Percentiles rank a stretch among this genome's conserved stretches.
Evolutionary conservation across 2,113 vertebrate genomes (phyloP).

Genomic region (Takifugu bimaculatus): DNA sequence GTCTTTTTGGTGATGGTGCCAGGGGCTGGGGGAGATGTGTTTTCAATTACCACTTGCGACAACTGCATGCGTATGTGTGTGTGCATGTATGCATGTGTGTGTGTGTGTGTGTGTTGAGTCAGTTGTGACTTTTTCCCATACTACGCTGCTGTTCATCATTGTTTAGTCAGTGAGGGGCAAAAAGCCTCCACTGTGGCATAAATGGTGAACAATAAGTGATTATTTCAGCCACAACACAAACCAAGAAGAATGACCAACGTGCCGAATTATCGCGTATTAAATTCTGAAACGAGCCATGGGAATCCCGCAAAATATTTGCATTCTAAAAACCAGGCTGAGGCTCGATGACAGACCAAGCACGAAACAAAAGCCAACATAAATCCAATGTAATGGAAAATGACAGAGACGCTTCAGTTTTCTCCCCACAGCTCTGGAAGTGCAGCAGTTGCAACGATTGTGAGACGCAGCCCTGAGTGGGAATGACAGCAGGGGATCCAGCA

Average conservation of each 20-base stretch:
- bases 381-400: conserved; percentile 14
- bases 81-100: conserved; percentile 22
- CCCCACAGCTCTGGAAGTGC: too few species aligned
- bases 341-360: not conserved
- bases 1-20: conserved; percentile 65
- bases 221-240: conserved; percentile 8
- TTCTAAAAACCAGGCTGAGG: conserved; percentile 19
- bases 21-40: conserved; percentile 63
- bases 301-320: not conserved
- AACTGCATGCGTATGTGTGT: conserved; percentile 46
- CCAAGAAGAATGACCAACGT: not conserved
- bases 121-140: conserved; percentile 27
- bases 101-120: conserved; percentile 33
- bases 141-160: conserved; percentile 10
- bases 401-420: not conserved
- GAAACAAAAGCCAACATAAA: conserved; percentile 27
- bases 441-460: too few species aligned
- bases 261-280: conserved; percentile 10
- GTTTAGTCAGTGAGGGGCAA: conserved; percentile 1
- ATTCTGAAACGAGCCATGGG: not conserved
- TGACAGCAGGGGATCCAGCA: too few species aligned
- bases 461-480: too few species aligned
- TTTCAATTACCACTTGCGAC: conserved; percentile 71
- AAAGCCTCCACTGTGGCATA: conserved; percentile 1
- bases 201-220: not conserved